Evolutionary conservation across 2,888 invertebrate species (phyloP), one percentile per base, ranked within the genome.

Genomic region (Polydrusus tereticollis): DNA sequence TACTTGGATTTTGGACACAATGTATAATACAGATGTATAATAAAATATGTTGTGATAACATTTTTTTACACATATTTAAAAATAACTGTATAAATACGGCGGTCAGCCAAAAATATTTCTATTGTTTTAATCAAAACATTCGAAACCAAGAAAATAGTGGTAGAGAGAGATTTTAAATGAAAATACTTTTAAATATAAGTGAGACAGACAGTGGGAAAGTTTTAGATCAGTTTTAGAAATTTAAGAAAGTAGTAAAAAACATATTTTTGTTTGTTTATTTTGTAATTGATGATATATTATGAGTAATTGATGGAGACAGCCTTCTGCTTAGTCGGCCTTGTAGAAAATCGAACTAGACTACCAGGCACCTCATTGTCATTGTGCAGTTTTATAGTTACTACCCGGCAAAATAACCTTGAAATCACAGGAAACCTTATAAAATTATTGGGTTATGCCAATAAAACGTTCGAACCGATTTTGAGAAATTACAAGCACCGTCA

Each of bases 351-450:
- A 41, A 55, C 52, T 55, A 65, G 65, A 65, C 65, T 55, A 16
- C 16, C 41, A 10, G 65, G 65, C 57, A 65, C 65, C 65, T 26
- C 8, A 43, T 29, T 50, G 29, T 36, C 21, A 26, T n/a, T 38
- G 43, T 52, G 62, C 64, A 64, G 38, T 64, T 64, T 52, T 47
- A 8, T 55, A 65, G 65, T 65, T 65, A 57, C 65, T 65, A 65
- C 65, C 65, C 65, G 65, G 65, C 55, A 55, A 65, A 65, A 57
- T 55, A 23, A 26, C 65, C 65, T 65, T 65, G 65, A 65, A 65
- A 55, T 26, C 55, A 55, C 29, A 52, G 65, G 55, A 55, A 55
- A 65, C 55, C 57, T 57, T 43, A 57, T 23, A 57, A n/a, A n/a
- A n/a, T 26, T n/a, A 26, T 14, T 26, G 7, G 26, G n/a, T 14